phyloP scores from a whole-genome alignment of 1,140 invertebrate genomes.

The Magallana gigas region DNA sequence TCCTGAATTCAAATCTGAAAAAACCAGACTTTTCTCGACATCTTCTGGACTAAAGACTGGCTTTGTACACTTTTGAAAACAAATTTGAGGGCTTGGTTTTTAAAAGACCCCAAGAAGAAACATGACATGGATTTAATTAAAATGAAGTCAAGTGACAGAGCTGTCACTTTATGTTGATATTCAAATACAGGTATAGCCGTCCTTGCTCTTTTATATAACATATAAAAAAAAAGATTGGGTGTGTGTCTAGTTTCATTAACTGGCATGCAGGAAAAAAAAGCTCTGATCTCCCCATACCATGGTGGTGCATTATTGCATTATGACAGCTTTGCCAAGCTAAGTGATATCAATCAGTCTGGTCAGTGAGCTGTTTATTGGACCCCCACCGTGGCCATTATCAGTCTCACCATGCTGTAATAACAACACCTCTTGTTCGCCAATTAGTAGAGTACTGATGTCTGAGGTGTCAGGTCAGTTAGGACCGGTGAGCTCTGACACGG shows the following conservation, averaged over 20 bases:
- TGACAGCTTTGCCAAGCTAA: not conserved
- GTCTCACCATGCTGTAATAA: not conserved
- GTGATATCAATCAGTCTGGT: conserved; percentile 2
- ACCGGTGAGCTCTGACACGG: not conserved
- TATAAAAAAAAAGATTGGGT: no score
- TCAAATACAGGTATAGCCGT: no score
- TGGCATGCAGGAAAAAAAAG: no score
- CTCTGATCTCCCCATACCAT: no score
- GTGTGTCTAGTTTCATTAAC: no score
- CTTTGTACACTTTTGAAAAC: not conserved
- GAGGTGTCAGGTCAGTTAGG: not conserved
- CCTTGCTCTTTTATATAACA: no score
- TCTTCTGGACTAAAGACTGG: not conserved
- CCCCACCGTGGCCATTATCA: not conserved
- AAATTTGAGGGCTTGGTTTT: not conserved
- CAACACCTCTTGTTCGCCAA: not conserved
- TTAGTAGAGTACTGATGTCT: conserved; percentile 22
- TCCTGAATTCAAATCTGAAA: conserved; percentile 17
- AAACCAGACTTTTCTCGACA: not conserved
- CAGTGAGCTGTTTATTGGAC: not conserved
- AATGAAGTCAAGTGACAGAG: not conserved
- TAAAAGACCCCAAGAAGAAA: not conserved
- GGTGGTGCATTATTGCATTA: not conserved
- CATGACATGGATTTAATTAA: not conserved
- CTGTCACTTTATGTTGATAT: not conserved